Evolutionary conservation across 2,888 invertebrate genomes (phyloP).

Genomic region (Chaetoderma sp.): DNA sequence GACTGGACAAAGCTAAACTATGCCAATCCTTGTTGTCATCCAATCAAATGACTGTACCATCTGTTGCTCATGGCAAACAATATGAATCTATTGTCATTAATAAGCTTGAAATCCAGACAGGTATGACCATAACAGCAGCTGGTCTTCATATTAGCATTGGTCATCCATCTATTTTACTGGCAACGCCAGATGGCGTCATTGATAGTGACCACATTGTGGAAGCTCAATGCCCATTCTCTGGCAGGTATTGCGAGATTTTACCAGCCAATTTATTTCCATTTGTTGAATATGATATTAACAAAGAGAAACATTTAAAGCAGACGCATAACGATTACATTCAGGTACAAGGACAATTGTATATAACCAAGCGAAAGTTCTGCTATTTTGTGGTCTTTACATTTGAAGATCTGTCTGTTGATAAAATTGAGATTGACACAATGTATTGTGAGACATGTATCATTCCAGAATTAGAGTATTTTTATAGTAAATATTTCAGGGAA

Average conservation of each 20-base stretch:
- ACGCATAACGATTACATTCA: constrained; percentile 29
- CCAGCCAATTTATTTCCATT: constrained; percentile 24
- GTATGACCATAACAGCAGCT: constrained; percentile 8
- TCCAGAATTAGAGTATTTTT: constrained; percentile 27
- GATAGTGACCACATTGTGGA: constrained; percentile 23
- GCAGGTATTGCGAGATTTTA: constrained; percentile 17
- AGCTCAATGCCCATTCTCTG: constrained; percentile 34
- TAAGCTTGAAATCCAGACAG: constrained; percentile 14
- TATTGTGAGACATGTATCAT: constrained; percentile 16
- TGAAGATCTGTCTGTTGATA: constrained; percentile 21
- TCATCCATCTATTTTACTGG: constrained; percentile 31
- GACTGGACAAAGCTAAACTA: constrained; percentile 22
- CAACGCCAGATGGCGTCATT: constrained; percentile 34
- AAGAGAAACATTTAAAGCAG: constrained; percentile 15
- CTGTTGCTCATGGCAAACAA: constrained; percentile 29
- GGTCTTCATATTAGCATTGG: constrained; percentile 26
- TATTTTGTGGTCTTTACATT: constrained; percentile 31
- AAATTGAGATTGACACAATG: constrained; percentile 12
- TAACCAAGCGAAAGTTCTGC: constrained; percentile 17
- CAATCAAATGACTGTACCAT: background rate
- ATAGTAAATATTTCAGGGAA: constrained; percentile 13
- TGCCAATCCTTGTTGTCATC: constrained; percentile 9
- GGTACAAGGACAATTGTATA: constrained; percentile 34
- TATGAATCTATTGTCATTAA: constrained; percentile 25
- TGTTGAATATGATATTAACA: background rate